Evolutionary conservation across 2,113 vertebrate genomes (phyloP).

Genomic region (Chloropsis cyanopogon): DNA sequence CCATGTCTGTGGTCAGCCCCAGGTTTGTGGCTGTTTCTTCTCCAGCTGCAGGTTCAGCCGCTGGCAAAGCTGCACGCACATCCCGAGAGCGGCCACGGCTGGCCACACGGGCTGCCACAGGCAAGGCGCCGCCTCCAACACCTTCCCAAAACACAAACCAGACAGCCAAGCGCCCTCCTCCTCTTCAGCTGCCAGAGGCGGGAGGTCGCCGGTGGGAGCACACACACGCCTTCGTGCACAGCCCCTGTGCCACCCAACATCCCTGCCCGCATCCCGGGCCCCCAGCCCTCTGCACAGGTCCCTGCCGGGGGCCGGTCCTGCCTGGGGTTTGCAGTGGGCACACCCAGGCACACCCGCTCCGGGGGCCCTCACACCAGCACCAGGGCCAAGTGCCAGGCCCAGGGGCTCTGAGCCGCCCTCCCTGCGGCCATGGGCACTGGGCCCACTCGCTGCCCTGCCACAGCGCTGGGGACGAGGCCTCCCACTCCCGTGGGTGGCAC

Average conservation of each 20-base stretch:
- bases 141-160: background rate
- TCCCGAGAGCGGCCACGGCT: accelerated
- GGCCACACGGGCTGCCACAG: background rate
- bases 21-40: background rate
- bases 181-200: background rate
- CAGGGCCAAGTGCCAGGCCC: accelerated
- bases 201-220: background rate
- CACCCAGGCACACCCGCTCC: accelerated
- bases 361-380: accelerated
- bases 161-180: background rate
- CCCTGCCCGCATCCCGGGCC: background rate
- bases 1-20: accelerated
- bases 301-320: accelerated
- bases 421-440: accelerated
- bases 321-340: accelerated
- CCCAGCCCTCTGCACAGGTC: background rate
- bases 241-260: background rate
- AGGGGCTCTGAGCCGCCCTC: background rate
- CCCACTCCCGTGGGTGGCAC: accelerated
- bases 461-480: accelerated
- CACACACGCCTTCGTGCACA: no score
- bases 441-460: background rate
- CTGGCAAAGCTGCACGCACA: accelerated
- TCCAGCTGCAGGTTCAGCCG: accelerated
- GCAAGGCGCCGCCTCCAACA: background rate